A percentile compares a stretch with the other conserved stretches of the same genome.
These are phyloP conservation scores for Lithophane semibrunnea DNA, from an alignment of 2,888 invertebrate genomes.

Conservation along the genomic window DNA sequence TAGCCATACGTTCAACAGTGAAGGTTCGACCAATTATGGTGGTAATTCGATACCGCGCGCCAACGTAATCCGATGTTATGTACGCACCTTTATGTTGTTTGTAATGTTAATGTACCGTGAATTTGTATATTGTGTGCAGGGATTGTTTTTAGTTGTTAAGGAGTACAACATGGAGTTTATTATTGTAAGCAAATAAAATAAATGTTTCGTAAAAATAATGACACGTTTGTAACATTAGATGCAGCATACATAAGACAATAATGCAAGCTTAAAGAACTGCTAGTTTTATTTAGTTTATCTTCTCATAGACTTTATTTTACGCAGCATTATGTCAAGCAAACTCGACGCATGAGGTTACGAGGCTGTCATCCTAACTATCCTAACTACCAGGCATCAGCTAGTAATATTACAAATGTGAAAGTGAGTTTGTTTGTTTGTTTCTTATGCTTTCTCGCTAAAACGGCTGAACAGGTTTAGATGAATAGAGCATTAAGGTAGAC, in stretches of 20 bases:
- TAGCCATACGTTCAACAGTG: constrained; percentile 80
- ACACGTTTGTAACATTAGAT: constrained; percentile 10
- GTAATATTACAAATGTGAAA: no score
- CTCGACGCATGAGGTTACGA: neutral
- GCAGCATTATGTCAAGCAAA: constrained; percentile 9
- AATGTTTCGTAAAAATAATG: constrained; percentile 24
- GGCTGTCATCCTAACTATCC: neutral
- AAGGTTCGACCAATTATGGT: constrained; percentile 81
- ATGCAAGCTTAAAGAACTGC: neutral
- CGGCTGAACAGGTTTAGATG: no score
- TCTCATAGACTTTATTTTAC: neutral
- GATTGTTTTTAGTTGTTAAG: constrained; percentile 54
- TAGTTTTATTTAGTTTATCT: neutral
- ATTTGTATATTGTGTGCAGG: constrained; percentile 63
- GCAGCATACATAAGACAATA: no score
- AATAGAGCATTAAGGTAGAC: no score
- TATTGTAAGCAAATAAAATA: constrained; percentile 31
- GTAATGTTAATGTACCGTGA: constrained; percentile 70
- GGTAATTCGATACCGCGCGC: constrained; percentile 78
- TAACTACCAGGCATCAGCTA: no score
- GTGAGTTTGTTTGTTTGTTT: no score
- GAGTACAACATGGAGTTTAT: constrained; percentile 44
- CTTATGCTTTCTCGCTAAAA: no score
- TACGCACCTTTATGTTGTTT: constrained; percentile 75
- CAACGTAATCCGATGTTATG: constrained; percentile 71